Evolutionary conservation across 1,140 invertebrate species (phyloP).

Genomic region (Drosophila virilis): DNA sequence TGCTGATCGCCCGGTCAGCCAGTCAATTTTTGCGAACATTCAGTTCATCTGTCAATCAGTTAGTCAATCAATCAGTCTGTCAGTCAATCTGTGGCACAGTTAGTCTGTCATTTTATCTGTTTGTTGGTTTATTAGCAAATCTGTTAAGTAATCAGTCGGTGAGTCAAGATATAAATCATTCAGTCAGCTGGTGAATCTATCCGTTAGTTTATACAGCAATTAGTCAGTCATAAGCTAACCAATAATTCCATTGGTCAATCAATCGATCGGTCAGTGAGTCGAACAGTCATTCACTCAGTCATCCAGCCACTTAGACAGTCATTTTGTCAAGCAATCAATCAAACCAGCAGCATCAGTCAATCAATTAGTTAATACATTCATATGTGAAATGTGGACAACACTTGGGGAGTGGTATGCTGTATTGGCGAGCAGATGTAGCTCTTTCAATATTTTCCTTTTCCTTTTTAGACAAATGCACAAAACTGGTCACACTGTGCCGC

Average conservation of each 20-base stretch:
- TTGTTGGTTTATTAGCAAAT: neutral
- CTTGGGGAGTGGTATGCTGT: too few relatives aligned
- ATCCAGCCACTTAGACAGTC: neutral
- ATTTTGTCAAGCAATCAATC: neutral
- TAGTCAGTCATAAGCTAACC: neutral
- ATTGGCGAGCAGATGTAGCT: too few relatives aligned
- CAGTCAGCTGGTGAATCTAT: neutral
- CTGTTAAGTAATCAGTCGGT: neutral
- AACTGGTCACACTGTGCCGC: conserved; percentile 2
- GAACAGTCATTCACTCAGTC: neutral
- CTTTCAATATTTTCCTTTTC: too few relatives aligned
- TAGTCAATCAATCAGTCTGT: neutral
- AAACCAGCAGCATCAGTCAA: neutral
- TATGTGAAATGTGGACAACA: too few relatives aligned
- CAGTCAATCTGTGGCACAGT: neutral
- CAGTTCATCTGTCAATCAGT: too few relatives aligned
- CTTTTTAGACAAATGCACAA: neutral
- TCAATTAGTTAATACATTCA: too few relatives aligned
- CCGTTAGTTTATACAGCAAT: neutral
- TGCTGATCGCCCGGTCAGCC: too few relatives aligned
- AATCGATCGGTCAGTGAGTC: neutral
- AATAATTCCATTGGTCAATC: neutral
- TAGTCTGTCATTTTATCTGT: neutral
- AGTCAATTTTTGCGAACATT: neutral
- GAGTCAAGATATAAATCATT: neutral